Evolutionary conservation across 2,113 vertebrate species (phyloP), one percentile per base, ranked within the genome.

Genomic region (Seriola aureovittata): DNA sequence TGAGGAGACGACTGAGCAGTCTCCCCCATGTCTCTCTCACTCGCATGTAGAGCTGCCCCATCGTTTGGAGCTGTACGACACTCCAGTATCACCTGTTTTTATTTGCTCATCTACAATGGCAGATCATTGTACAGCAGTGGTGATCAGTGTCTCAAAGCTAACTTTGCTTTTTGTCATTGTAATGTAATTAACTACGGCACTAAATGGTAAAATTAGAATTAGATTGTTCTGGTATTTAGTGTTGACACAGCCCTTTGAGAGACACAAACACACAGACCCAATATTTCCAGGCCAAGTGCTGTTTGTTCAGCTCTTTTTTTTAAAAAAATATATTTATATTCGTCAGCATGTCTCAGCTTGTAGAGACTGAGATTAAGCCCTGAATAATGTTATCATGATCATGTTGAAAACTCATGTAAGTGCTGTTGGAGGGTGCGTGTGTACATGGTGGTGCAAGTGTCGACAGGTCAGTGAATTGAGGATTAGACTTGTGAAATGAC

Each of bases 401-500:
- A 58, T 9, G 4, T 58, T 77, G 44, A 59, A 46, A 63, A 78
- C 65, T 60, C 64, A 29, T 38, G 66, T 77, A 59, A 50, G 58
- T 34, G 32, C 29, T 67, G 19, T 57, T 3, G 8, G 38, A 25
- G 46, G 38, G 67, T n/a, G 50, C 14, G 52, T 48, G 50, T 44
- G 50, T 80, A 32, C 34, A 8, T 10, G 19, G n/a, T 17, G 0
- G 44, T 78, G 7, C 83, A 8, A 86, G 91, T 89, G 85, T 85
- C 23, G 46, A 89, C 87, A 91, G 91, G 81, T 86, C 80, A 86
- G 67, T 77, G 64, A 67, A 77, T 48, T 68, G 40, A 21, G 73
- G 75, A 86, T 85, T 76, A 82, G 66, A 63, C 72, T 48, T 54
- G 65, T 80, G 83, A 90, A 88, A 88, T 80, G 85, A 81, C 84